phyloP scores from a whole-genome alignment of 2,797 vertebrate species.

The Syngnathus acus region DNA sequence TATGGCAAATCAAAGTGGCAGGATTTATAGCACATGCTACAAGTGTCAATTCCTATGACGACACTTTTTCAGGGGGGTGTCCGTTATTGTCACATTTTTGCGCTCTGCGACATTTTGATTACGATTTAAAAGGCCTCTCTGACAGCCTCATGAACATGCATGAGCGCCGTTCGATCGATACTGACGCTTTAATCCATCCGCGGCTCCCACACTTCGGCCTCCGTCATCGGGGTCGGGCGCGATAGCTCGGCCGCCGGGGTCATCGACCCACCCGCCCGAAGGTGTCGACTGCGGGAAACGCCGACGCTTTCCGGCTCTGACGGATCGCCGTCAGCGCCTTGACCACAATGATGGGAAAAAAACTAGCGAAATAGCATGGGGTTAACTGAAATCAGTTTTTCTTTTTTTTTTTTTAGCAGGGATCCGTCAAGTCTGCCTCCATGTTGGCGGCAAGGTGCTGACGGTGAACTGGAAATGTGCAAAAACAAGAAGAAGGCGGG shows the following conservation, averaged over 20 bases:
- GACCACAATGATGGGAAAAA: background rate
- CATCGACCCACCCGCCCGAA: background rate
- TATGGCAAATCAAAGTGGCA: background rate
- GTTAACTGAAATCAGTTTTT: conserved; percentile 39
- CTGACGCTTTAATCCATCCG: conserved; percentile 6
- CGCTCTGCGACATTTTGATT: background rate
- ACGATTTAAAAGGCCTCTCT: background rate
- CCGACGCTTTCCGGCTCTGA: background rate
- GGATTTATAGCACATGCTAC: background rate
- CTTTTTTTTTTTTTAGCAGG: conserved; percentile 40
- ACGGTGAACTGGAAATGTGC: conserved; percentile 31
- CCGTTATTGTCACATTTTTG: background rate
- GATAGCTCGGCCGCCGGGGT: background rate
- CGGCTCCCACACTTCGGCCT: conserved; percentile 2
- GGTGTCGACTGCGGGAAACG: background rate
- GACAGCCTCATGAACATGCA: conserved; percentile 62
- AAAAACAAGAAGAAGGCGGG: conserved; percentile 36
- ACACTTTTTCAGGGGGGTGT: background rate
- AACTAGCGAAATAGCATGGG: background rate
- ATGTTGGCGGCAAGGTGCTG: conserved; percentile 17
- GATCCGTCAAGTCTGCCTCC: conserved; percentile 40
- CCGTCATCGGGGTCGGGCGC: background rate
- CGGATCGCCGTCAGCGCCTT: background rate
- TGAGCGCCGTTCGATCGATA: conserved; percentile 31
- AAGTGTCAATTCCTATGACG: background rate